Base-by-base conservation (phyloP, 1,140 invertebrate species). In the Bombus soroeensis region DNA sequence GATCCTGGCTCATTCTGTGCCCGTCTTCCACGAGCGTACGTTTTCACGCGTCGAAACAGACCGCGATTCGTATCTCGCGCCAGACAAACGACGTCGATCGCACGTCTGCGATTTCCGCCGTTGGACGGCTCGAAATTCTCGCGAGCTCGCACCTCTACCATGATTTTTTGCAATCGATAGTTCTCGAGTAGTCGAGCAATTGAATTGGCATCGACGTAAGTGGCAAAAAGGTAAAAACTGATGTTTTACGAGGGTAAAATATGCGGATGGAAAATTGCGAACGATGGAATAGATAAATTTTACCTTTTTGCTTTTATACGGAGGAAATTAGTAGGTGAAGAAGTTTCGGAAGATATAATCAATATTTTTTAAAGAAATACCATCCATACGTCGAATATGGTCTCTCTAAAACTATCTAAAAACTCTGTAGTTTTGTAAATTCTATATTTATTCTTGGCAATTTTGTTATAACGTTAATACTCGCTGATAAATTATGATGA, bases 71-170 rank as follows among this genome's bases (percentile, higher is more conserved):
- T 83, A 83, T 83, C 62, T 77, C 41, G 62, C 41, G 81, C 81
- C 59, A 83, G 41, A 83, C 62, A 77, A 83, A 83, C 73, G 73
- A 76, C 53, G 72, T 28, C 72, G 59, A 83, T 83, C 62, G 73
- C 39, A 37, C 73, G 59, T 37, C 62, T n/a, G 41, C 81, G 62
- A 77, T 83, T 83, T 39, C 41, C 41, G n/a, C 6, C 37, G 4
- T 3, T 3, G 37, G 1, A 12, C 57, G 28, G 59, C 10, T n/a
- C 2, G 39, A 32, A 37, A 68, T 79, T 64, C 43, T 47, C n/a
- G 22, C 34, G 25, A 5, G 28, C 37, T n/a, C 43, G 18, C 28
- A 6, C 34, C 32, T 37, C 72, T 22, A 5, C 41, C 8, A 74
- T 34, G 41, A 53, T 9, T 34, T 22, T 74, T 47, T 47, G 22